phyloP scores from a whole-genome alignment of 2,888 invertebrate species.

The Steinernema scapterisci region DNA sequence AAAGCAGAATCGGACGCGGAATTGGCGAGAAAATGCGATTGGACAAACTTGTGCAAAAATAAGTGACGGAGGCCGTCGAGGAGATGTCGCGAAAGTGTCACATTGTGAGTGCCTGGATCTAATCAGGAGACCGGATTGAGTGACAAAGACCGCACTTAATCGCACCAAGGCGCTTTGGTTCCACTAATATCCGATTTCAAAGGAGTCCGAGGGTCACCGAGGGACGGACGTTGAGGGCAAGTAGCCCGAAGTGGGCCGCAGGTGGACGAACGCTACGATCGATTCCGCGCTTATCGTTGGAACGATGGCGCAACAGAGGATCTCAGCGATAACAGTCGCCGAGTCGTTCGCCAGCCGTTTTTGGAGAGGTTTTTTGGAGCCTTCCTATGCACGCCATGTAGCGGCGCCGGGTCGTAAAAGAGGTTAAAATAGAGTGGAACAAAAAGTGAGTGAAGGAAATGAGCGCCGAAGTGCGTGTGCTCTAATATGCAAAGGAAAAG shows the following conservation, averaged over 20 bases:
- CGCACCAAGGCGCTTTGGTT: background rate
- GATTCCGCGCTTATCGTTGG: constrained; percentile 24
- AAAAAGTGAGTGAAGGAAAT: too few species aligned
- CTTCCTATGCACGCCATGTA: background rate
- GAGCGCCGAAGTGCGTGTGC: background rate
- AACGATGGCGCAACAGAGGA: constrained; percentile 24
- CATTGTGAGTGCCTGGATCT: constrained; percentile 7
- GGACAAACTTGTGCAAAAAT: background rate
- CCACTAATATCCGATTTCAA: constrained; percentile 21
- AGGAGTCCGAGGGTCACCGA: constrained; percentile 9
- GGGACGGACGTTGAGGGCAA: too few species aligned
- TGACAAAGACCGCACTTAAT: constrained; percentile 21
- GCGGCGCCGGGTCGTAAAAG: background rate
- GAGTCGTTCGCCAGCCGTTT: constrained; percentile 19
- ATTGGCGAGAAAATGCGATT: background rate
- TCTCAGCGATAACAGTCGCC: constrained; percentile 9
- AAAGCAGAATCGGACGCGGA: background rate
- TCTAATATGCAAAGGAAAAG: background rate
- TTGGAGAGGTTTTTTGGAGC: background rate
- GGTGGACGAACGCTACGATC: background rate
- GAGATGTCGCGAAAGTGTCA: constrained; percentile 30
- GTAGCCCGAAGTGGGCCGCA: background rate
- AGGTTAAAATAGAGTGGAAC: background rate
- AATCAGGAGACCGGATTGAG: constrained; percentile 10
- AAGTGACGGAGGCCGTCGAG: background rate